A percentile compares a stretch with the other conserved stretches of the same genome.
These are phyloP conservation scores for Hycleus cichorii DNA, from an alignment of 1,140 invertebrate genomes.

Conservation along the genomic window DNA sequence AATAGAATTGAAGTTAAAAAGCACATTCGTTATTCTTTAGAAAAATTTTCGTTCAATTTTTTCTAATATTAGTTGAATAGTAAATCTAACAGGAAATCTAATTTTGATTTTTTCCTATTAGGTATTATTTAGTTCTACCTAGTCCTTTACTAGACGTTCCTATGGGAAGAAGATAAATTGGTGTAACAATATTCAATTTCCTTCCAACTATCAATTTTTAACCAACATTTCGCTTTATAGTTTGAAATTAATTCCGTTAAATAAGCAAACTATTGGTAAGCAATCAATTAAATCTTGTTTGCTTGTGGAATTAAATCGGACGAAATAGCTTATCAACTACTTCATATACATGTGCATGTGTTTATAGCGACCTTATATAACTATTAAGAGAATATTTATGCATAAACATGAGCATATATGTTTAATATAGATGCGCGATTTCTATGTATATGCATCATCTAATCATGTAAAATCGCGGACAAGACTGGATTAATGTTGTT, in stretches of 20 bases:
- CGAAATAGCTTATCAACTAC: constrained; percentile 14
- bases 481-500: too few relatives aligned
- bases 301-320: constrained; percentile 12
- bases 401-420: too few relatives aligned
- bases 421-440: background rate
- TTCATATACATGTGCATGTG: constrained; percentile 10
- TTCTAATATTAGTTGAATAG: too few relatives aligned
- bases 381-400: too few relatives aligned
- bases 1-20: too few relatives aligned
- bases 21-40: too few relatives aligned
- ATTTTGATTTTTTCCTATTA: too few relatives aligned
- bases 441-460: constrained; percentile 13
- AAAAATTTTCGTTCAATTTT: too few relatives aligned
- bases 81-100: too few relatives aligned
- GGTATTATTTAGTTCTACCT: too few relatives aligned
- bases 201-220: constrained; percentile 4
- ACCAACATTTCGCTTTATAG: constrained; percentile 1
- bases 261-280: constrained; percentile 16
- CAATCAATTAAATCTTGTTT: constrained; percentile 15
- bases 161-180: background rate
- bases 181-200: constrained; percentile 4
- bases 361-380: background rate
- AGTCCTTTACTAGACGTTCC: too few relatives aligned
- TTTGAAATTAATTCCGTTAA: constrained; percentile 13
- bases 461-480: background rate